Base-by-base conservation (phyloP, 2,888 invertebrate species). In the Phortica okadai region DNA sequence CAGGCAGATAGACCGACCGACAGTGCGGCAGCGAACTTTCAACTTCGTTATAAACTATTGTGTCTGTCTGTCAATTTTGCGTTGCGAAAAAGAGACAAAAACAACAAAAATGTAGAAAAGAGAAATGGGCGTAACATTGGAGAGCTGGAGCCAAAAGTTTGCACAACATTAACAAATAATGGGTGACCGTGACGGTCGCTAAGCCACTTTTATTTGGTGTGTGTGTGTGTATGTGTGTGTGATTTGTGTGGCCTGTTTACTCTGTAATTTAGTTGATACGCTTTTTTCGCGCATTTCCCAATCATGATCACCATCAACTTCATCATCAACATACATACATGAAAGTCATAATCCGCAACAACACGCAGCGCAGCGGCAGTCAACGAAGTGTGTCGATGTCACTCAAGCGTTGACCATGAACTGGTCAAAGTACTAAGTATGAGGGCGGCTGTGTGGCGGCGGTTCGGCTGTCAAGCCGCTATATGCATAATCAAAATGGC, bases 371-470 rank as follows among this genome's bases (percentile, higher is more conserved):
- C 64, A 73, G 44, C 21, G 69, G 44, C 33, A 72, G 45, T 66
- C 74, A 80, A 67, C 80, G 76, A 79, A 77, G 73, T 76, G 79
- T 69, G 66, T 78, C 78, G 69, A 45, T 42, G 72, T 74, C 70
- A n/a, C 58, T 74, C 75, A 66, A 66, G 73, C 79, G 74, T 75
- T 79, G 77, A 76, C 76, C 79, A 77, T 76, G 79, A 80, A 74
- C 75, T 76, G 76, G 74, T 62, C 74, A 64, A 64, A 54, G 54
- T 33, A 33, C 33, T 33, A 33, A 33, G 33, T 5, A 33, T 33
- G 33, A 33, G 33, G 33, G 33, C 33, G 33, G 33, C 33, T 33
- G 33, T 33, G 33, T 33, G 33, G 33, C 33, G 33, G 33, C 33
- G 33, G 2, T 33, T 33, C 3, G 33, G 33, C 33, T 33, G 33